phyloP scores from a whole-genome alignment of 2,888 invertebrate genomes.

The Bibio marci region DNA sequence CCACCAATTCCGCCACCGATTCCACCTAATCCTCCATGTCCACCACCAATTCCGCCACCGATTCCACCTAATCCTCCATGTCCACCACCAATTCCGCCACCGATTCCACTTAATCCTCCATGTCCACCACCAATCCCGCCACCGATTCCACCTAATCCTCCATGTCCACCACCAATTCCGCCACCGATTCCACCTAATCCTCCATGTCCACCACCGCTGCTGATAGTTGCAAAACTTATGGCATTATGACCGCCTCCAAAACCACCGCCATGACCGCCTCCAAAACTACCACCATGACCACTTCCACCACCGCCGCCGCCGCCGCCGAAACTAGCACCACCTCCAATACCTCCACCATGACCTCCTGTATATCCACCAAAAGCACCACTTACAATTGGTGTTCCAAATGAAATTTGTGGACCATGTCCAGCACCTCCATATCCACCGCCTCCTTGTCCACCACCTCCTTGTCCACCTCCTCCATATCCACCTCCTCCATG shows the following conservation, averaged over 20 bases:
- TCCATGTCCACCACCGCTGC: too few relatives aligned
- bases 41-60: too few relatives aligned
- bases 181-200: not conserved
- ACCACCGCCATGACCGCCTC: constrained; percentile 2
- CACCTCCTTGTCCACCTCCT: not conserved
- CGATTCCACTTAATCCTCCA: not conserved
- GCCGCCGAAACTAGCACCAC: not conserved
- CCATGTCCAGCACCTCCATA: constrained; percentile 1
- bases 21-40: not conserved
- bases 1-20: not conserved
- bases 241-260: not conserved
- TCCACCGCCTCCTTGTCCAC: not conserved
- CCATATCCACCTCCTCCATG: not conserved
- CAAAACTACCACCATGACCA: not conserved
- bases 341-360: not conserved
- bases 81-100: too few relatives aligned
- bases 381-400: too few relatives aligned
- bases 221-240: too few relatives aligned
- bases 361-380: not conserved
- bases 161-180: not conserved
- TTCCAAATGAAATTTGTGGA: not conserved
- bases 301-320: not conserved
- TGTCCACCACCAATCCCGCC: not conserved
- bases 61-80: too few relatives aligned
- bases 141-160: not conserved